Evolutionary conservation across 2,797 vertebrate species (phyloP).

Genomic region (Cossypha niveicapilla): DNA sequence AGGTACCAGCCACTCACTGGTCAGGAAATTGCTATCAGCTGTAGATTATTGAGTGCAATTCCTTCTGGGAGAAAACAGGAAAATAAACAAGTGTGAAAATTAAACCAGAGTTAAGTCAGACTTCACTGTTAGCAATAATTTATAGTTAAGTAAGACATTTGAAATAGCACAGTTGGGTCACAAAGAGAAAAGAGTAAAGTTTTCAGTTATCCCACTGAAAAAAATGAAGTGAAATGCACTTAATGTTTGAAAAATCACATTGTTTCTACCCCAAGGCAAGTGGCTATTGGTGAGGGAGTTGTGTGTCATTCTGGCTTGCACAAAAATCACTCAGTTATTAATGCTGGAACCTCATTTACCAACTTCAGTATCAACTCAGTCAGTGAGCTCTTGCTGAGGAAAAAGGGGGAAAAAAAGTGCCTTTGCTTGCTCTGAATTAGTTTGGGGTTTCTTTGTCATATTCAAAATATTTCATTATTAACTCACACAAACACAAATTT

Average conservation of each 20-base stretch:
- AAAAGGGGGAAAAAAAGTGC: accelerated
- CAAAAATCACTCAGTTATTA: background rate
- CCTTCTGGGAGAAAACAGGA: slow-evolving; percentile 8
- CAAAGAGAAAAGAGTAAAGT: background rate
- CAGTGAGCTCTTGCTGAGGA: accelerated
- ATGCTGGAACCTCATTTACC: background rate
- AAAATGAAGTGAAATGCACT: background rate
- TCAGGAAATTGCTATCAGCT: slow-evolving; percentile 54
- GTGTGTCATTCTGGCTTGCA: background rate
- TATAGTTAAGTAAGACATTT: background rate
- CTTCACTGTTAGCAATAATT: background rate
- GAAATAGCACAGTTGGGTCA: background rate
- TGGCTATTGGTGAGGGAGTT: background rate
- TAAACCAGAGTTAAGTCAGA: background rate
- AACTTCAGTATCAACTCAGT: background rate
- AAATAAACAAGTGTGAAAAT: slow-evolving; percentile 44
- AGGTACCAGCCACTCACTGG: slow-evolving; percentile 18
- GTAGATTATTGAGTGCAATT: slow-evolving; percentile 38
- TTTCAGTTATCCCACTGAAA: background rate
- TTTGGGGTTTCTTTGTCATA: background rate
- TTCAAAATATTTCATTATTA: background rate
- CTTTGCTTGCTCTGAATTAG: background rate
- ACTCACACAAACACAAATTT: background rate
- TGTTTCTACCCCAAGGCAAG: background rate
- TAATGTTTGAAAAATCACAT: background rate